phyloP scores from a whole-genome alignment of 2,113 vertebrate species.

The Leucosticte australis region DNA sequence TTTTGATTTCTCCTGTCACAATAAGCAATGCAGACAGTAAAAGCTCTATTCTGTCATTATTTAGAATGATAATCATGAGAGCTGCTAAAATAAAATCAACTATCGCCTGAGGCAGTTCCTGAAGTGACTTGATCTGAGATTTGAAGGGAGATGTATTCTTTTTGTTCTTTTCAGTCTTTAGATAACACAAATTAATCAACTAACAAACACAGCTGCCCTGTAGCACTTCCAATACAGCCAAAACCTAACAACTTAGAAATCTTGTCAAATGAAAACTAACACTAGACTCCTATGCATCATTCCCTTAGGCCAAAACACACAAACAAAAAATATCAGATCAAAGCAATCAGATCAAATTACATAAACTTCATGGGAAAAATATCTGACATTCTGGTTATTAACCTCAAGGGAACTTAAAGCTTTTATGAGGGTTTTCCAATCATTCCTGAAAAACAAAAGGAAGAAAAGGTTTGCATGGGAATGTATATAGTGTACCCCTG shows the following conservation, averaged over 20 bases:
- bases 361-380: background rate
- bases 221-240: background rate
- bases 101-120: background rate
- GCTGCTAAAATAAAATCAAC: background rate
- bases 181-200: background rate
- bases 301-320: background rate
- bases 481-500: background rate
- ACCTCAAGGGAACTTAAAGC: background rate
- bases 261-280: background rate
- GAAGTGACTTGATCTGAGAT: background rate
- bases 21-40: background rate
- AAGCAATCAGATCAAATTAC: background rate
- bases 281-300: background rate
- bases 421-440: background rate
- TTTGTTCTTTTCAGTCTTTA: background rate
- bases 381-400: background rate
- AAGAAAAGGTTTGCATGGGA: background rate
- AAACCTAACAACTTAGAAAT: background rate
- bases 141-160: background rate
- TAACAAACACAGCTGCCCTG: background rate
- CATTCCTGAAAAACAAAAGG: background rate
- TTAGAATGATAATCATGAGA: background rate
- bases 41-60: background rate
- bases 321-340: background rate
- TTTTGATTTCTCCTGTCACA: background rate